Percentiles rank a stretch among this genome's conserved stretches.
phyloP scores from a whole-genome alignment of 2,113 vertebrate species.

The Nerophis lumbriciformis region DNA sequence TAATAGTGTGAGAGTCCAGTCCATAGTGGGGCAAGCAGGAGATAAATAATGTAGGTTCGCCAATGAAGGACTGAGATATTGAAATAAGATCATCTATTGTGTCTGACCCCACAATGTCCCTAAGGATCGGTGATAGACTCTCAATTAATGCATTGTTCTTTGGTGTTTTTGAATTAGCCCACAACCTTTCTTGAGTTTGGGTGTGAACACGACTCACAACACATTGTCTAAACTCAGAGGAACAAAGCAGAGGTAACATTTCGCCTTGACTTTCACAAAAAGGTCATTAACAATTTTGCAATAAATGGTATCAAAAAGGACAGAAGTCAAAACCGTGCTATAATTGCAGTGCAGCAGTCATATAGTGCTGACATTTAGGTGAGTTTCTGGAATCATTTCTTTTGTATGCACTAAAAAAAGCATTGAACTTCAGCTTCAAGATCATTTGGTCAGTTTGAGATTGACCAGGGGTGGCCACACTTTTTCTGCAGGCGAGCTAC shows the following conservation, averaged over 20 bases:
- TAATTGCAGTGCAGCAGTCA: neutral
- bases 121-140: conserved; percentile 26
- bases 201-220: conserved; percentile 29
- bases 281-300: conserved; percentile 44
- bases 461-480: too few relatives aligned
- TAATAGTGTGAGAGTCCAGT: too few relatives aligned
- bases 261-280: conserved; percentile 36
- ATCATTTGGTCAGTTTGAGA: too few relatives aligned
- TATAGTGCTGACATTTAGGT: too few relatives aligned
- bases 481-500: too few relatives aligned
- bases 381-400: too few relatives aligned
- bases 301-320: conserved; percentile 13
- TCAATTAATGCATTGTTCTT: conserved; percentile 42
- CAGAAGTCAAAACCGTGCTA: conserved; percentile 4
- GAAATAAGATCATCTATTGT: neutral
- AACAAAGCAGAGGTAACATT: conserved; percentile 39
- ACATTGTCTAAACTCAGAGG: conserved; percentile 39
- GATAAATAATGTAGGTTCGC: too few relatives aligned
- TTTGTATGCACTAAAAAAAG: too few relatives aligned
- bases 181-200: conserved; percentile 21
- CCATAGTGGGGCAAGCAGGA: too few relatives aligned
- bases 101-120: conserved; percentile 12
- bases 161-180: conserved; percentile 43
- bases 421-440: too few relatives aligned
- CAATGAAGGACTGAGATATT: too few relatives aligned